Evolutionary conservation across 92 coral and sea anemone genomes (phyloP), one percentile per base, ranked within the genome.

Genomic region (Porites lobata): DNA sequence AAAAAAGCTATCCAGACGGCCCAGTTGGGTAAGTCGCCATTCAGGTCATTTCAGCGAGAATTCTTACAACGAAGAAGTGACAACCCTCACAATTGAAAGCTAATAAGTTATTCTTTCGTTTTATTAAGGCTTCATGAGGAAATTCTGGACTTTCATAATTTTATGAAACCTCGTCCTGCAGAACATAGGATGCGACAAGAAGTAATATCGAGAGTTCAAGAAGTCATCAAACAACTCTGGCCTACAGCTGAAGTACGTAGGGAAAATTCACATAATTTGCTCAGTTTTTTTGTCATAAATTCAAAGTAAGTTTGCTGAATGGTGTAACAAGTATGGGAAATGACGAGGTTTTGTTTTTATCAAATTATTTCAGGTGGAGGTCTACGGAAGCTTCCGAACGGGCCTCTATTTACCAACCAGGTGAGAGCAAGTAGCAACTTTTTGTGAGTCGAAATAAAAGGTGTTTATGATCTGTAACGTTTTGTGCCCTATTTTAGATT

Each of bases 381-480:
- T 95, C 7, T 97, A 91, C 65, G 99, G 99, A n/a, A 97, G 99
- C 87, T 97, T 92, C 72, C 86, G 92, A 66, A 97, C 99, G n/a
- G 94, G 92, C n/a, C 91, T 97, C 18, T 97, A 90, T 90, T 88
- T 97, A 65, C 99, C 99, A 65, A 95, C 99, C 73, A 97, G 99
- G 99, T 97, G 90, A 73, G 90, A 76, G 66, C 50, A 51, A 70
- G 83, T 43, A 32, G 32, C 8, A 61, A 43, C 47, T 53, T 69
- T 18, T 20, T 65, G 75, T 5, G 63, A 63, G 51, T 80, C 51
- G 65, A 20, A 65, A 51, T 64, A 66, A 66, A 82, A 26, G 65
- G 86, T 70, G 76, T 70, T 82, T 82, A 82, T 70, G 32, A 32
- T 82, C 14, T 66, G 54, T 81, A 56, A 32, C 51, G 32, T 69